Percentiles rank a stretch among this genome's conserved stretches.
These are phyloP conservation scores for Machaerirhynchus nigripectus DNA, from an alignment of 2,113 vertebrate genomes.

Conservation along the genomic window DNA sequence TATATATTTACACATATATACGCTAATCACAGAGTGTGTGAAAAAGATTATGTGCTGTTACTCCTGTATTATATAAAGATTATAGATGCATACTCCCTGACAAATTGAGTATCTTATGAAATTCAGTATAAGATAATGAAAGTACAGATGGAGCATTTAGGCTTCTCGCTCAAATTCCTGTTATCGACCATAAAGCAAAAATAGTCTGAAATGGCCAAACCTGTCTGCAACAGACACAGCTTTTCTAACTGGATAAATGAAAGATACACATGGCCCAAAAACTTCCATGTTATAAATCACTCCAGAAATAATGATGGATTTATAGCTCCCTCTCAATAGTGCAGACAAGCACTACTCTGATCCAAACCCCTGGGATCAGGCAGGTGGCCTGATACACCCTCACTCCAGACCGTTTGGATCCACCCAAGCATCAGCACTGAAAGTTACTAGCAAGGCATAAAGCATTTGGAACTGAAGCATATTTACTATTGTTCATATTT, in stretches of 20 bases:
- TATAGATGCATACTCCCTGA: background rate
- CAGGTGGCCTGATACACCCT: background rate
- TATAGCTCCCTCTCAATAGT: background rate
- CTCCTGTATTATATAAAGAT: background rate
- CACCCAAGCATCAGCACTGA: background rate
- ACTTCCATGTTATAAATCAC: background rate
- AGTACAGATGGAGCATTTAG: background rate
- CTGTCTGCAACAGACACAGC: background rate
- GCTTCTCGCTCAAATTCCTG: background rate
- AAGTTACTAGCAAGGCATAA: background rate
- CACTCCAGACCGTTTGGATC: background rate
- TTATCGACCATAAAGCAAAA: background rate
- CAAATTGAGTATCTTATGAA: background rate
- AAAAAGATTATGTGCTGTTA: background rate
- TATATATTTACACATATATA: background rate
- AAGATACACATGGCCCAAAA: background rate
- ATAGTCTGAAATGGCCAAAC: background rate
- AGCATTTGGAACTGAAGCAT: background rate
- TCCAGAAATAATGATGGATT: background rate
- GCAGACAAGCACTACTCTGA: background rate
- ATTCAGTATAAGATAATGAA: background rate
- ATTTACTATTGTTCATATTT: background rate
- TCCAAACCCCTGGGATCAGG: background rate
- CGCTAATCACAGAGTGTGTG: background rate
- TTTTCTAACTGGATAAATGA: background rate